phyloP scores from a whole-genome alignment of 2,888 invertebrate species.

The Drosophila fulvimacula region DNA sequence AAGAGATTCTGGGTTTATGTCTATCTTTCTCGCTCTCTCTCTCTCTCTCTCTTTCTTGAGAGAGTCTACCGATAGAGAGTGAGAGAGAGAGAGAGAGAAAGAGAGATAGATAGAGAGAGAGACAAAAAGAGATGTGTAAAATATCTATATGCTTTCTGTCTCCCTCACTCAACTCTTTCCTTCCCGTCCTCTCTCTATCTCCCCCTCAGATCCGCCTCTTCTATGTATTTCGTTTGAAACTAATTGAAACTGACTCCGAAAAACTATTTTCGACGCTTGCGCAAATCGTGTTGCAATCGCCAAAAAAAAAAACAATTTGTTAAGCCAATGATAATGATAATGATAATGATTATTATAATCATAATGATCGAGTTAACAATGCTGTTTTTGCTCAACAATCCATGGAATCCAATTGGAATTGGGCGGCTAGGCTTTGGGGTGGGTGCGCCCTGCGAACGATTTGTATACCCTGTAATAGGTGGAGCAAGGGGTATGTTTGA shows the following conservation, averaged over 20 bases:
- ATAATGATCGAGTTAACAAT: constrained; percentile 11
- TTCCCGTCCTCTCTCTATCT: background rate
- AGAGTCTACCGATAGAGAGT: too few species aligned
- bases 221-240: too few species aligned
- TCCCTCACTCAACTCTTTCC: background rate
- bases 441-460: constrained; percentile 14
- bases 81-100: too few species aligned
- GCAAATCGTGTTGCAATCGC: constrained; percentile 57
- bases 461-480: background rate
- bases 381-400: constrained; percentile 55
- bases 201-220: background rate
- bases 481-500: background rate
- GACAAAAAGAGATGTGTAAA: too few species aligned
- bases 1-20: too few species aligned
- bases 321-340: constrained; percentile 25
- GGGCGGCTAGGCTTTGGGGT: background rate
- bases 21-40: too few species aligned
- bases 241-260: constrained; percentile 10
- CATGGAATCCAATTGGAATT: constrained; percentile 47
- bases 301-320: constrained; percentile 7
- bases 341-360: constrained; percentile 23
- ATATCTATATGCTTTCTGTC: too few species aligned
- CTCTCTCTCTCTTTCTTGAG: background rate
- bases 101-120: too few species aligned
- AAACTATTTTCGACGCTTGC: constrained; percentile 45